Conservation (phyloP, 2,113 vertebrate genomes). For the Sylvia atricapilla region DNA sequence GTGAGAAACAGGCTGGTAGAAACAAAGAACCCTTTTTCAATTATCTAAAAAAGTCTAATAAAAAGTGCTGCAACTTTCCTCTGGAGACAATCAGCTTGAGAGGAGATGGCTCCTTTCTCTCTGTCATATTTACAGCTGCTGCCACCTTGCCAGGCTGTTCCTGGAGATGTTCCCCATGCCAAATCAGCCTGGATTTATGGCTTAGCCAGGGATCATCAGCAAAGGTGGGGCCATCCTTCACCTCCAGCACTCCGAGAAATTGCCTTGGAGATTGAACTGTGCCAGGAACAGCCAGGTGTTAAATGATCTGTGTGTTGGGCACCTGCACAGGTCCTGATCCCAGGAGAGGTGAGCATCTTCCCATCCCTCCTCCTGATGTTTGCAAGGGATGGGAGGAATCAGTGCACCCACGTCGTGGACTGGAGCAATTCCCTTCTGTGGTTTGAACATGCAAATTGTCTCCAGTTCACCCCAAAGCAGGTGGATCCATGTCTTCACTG, state of each 20-base stretch:
- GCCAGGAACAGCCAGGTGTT: neutral
- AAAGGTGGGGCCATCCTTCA: neutral
- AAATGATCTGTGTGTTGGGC: neutral
- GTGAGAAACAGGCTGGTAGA: neutral
- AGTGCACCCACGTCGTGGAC: neutral
- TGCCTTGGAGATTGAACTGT: neutral
- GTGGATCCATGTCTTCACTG: neutral
- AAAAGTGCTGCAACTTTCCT: neutral
- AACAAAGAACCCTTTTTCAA: neutral
- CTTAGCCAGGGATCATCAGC: neutral
- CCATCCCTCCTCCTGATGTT: neutral
- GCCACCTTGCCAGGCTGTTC: neutral
- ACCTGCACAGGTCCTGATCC: neutral
- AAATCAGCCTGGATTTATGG: neutral
- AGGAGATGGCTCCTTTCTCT: neutral
- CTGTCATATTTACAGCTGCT: neutral
- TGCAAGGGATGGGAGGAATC: neutral
- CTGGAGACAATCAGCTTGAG: neutral
- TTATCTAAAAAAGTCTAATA: neutral
- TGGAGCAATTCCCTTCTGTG: neutral
- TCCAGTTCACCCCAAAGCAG: neutral
- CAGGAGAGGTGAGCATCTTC: fast-evolving
- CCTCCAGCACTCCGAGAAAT: neutral
- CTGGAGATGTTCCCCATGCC: neutral
- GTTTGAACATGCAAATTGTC: neutral